Conservation (phyloP, 2,797 vertebrate species). For the Acrossocheilus wenchowensis region DNA sequence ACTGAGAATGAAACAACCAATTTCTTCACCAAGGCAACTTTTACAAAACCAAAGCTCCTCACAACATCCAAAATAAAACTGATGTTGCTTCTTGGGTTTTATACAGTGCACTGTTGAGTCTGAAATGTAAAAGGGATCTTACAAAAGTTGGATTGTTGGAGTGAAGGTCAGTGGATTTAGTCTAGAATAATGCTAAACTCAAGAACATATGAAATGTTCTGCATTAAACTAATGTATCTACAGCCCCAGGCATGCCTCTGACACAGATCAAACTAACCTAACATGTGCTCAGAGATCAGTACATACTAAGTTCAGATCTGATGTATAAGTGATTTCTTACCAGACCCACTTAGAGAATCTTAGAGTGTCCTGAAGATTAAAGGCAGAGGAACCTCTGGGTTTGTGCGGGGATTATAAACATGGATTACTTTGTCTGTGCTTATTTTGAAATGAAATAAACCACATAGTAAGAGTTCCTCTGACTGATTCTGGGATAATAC, state of each 20-base stretch:
- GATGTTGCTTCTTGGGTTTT: slow-evolving; percentile 1
- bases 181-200: slow-evolving; percentile 9
- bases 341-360: slow-evolving; percentile 9
- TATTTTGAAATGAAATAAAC: slow-evolving; percentile 34
- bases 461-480: background rate
- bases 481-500: slow-evolving; percentile 13
- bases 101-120: background rate
- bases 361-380: slow-evolving; percentile 35
- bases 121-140: slow-evolving; percentile 16
- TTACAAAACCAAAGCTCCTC: slow-evolving; percentile 25
- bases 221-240: slow-evolving; percentile 44
- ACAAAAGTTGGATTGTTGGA: background rate
- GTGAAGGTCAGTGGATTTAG: background rate
- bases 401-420: slow-evolving; percentile 38
- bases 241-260: slow-evolving; percentile 21
- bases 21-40: slow-evolving; percentile 36
- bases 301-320: slow-evolving; percentile 5
- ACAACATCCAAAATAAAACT: background rate
- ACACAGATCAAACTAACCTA: background rate
- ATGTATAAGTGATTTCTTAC: background rate
- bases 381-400: slow-evolving; percentile 29
- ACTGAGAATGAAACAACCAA: background rate
- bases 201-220: slow-evolving; percentile 35
- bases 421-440: slow-evolving; percentile 17
- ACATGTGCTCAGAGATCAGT: slow-evolving; percentile 6